A percentile compares a stretch with the other conserved stretches of the same genome.
Evolutionary conservation across 2,888 invertebrate genomes (phyloP).

Genomic region (Diogma glabrata): DNA sequence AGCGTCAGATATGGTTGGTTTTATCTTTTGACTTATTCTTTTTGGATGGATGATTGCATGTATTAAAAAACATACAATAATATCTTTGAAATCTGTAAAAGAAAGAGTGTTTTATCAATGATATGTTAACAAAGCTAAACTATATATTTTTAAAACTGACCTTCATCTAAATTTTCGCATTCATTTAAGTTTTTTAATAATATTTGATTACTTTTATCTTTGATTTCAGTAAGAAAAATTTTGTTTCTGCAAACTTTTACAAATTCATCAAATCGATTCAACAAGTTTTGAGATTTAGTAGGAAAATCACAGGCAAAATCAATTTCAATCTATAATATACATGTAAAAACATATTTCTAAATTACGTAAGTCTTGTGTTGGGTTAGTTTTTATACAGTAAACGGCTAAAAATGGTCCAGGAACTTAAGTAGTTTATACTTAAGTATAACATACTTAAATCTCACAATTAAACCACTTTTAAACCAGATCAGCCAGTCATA

Average conservation of each 20-base stretch:
- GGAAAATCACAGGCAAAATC: neutral
- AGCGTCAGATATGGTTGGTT: neutral
- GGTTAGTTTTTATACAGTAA: no score
- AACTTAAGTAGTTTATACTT: no score
- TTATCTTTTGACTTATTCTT: neutral
- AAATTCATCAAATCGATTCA: neutral
- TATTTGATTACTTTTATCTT: neutral
- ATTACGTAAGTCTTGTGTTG: no score
- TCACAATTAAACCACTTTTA: no score
- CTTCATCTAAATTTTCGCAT: neutral
- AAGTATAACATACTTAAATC: no score
- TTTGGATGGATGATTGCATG: neutral
- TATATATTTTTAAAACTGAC: no score
- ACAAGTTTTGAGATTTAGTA: neutral
- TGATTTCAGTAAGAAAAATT: neutral
- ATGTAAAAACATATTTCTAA: no score
- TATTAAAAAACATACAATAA: neutral
- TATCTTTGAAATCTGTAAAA: neutral
- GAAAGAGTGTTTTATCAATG: no score
- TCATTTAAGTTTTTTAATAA: no score
- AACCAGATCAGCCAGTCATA: no score
- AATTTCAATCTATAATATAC: neutral
- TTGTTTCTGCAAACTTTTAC: neutral
- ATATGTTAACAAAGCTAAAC: no score
- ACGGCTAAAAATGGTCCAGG: no score